Evolutionary conservation across 2,797 vertebrate genomes (phyloP).

Genomic region (Luscinia luscinia): DNA sequence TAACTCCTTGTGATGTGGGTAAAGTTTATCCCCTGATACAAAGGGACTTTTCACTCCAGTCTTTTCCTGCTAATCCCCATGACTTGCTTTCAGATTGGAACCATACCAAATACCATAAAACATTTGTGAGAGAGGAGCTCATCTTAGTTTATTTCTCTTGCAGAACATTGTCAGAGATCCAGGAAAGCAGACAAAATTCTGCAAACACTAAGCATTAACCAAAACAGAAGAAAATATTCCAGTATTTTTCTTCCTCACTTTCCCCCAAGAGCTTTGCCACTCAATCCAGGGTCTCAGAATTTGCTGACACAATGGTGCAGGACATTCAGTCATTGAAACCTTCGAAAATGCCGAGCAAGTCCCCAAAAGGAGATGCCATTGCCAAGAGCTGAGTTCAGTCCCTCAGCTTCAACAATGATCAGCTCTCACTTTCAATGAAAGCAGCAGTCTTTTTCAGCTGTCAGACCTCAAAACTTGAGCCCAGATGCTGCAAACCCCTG

Average conservation of each 20-base stretch:
- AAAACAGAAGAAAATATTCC: constrained; percentile 41
- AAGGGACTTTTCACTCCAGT: constrained; percentile 21
- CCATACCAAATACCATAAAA: constrained; percentile 12
- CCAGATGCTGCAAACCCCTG: not conserved
- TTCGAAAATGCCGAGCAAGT: constrained; percentile 2
- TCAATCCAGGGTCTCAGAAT: not conserved
- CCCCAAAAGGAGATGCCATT: not conserved
- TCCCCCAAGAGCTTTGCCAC: not conserved
- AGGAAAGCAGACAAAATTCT: constrained; percentile 31
- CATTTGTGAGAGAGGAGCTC: constrained; percentile 14
- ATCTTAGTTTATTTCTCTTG: constrained; percentile 23
- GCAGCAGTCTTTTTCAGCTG: not conserved
- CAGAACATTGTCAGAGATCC: constrained; percentile 35
- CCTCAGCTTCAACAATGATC: not conserved
- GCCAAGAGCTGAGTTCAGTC: not conserved
- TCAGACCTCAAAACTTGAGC: not conserved
- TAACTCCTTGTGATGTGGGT: not conserved
- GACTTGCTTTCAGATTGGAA: constrained; percentile 22
- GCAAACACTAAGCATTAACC: constrained; percentile 36
- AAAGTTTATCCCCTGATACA: not conserved
- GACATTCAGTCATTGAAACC: not conserved
- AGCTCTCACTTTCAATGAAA: not conserved
- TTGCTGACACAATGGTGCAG: not conserved
- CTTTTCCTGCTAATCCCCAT: constrained; percentile 4
- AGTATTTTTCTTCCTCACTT: not conserved